These are phyloP conservation scores for Pseudopleuronectes americanus DNA, from an alignment of 2,797 vertebrate genomes.

Conservation along the genomic window DNA sequence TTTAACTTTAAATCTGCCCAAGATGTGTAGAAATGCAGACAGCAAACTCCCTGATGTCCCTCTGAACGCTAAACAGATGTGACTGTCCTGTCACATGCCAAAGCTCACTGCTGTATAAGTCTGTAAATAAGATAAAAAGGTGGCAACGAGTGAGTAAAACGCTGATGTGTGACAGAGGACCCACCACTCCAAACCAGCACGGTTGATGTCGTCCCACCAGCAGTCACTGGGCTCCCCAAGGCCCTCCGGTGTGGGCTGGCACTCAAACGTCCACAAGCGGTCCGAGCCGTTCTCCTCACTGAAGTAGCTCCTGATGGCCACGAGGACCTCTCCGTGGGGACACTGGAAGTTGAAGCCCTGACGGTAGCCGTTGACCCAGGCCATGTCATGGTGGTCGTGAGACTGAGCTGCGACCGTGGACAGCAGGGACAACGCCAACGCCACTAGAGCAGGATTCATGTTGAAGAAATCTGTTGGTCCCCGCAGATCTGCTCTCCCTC, in stretches of 20 bases:
- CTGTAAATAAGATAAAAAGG: constrained; percentile 8
- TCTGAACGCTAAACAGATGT: constrained; percentile 12
- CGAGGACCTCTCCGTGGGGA: constrained; percentile 91
- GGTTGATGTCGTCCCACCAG: constrained; percentile 99
- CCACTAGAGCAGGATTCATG: constrained; percentile 85
- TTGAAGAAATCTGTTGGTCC: constrained; percentile 73
- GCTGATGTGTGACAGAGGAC: constrained; percentile 59
- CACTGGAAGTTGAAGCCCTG: constrained; percentile 99
- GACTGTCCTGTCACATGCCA: neutral
- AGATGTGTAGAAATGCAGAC: neutral
- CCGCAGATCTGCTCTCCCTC: constrained; percentile 49
- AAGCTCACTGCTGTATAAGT: constrained; percentile 13
- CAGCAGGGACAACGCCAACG: constrained; percentile 78
- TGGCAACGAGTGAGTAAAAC: neutral
- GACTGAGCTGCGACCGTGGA: constrained; percentile 71
- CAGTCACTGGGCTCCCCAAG: constrained; percentile 93
- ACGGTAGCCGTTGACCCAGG: constrained; percentile 90
- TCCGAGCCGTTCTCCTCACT: constrained; percentile 91
- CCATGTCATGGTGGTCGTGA: constrained; percentile 84
- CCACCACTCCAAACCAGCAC: constrained; percentile 95
- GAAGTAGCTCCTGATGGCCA: constrained; percentile 92
- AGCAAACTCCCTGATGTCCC: neutral
- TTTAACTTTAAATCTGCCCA: neutral
- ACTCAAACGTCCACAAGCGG: constrained; percentile 94
- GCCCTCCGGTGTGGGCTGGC: constrained; percentile 88